Percentiles rank a stretch among this genome's conserved stretches.
phyloP scores from a whole-genome alignment of 2,113 vertebrate genomes.

The Seriola aureovittata region DNA sequence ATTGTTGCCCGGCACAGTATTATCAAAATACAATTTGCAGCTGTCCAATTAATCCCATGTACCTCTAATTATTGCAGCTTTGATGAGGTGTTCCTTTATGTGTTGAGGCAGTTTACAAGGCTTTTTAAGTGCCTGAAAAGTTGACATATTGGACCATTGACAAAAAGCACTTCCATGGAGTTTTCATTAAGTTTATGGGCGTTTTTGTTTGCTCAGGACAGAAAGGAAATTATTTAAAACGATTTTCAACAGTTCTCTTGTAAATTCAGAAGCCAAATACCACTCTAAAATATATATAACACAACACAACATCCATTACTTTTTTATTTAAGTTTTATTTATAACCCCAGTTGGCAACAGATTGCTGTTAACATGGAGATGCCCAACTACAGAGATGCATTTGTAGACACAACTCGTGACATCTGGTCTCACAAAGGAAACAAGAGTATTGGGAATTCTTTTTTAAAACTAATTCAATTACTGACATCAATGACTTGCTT shows the following conservation, averaged over 20 bases:
- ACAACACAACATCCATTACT: background rate
- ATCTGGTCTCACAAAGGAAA: conserved; percentile 5
- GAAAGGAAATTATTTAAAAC: background rate
- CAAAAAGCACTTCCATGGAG: background rate
- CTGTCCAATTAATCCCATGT: too few species aligned
- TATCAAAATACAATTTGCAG: too few species aligned
- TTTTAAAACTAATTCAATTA: background rate
- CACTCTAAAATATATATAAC: background rate
- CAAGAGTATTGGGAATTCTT: background rate
- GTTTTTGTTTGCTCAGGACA: background rate
- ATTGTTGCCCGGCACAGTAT: too few species aligned
- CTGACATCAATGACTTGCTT: background rate
- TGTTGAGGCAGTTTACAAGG: too few species aligned
- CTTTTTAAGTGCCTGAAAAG: background rate
- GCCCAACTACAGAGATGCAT: background rate
- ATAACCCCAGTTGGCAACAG: background rate
- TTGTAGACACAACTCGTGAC: background rate
- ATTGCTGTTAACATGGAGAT: background rate
- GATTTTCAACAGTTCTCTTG: background rate
- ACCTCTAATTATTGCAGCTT: too few species aligned
- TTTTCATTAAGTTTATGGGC: background rate
- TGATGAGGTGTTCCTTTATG: too few species aligned
- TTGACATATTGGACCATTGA: background rate
- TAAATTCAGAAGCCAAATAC: background rate
- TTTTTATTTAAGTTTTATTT: background rate